phyloP scores from a whole-genome alignment of 1,140 invertebrate genomes.

The Metaphire vulgaris region DNA sequence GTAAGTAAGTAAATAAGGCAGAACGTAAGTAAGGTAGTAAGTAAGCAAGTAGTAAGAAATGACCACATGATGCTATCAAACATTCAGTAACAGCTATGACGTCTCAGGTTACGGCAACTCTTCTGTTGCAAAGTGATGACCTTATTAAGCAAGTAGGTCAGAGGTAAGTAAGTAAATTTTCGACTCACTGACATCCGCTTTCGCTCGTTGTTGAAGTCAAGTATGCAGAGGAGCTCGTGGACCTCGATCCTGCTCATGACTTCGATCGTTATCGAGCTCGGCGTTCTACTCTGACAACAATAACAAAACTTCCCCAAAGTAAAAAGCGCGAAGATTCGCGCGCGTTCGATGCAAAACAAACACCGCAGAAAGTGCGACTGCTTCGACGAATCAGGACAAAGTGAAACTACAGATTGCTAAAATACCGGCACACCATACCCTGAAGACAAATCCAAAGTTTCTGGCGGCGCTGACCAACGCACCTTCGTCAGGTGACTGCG shows the following conservation, averaged over 20 bases:
- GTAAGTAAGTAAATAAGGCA: too few relatives aligned
- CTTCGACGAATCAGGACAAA: too few relatives aligned
- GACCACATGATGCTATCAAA: too few relatives aligned
- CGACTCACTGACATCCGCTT: slow-evolving; percentile 7
- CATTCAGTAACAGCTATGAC: not conserved
- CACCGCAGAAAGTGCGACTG: too few relatives aligned
- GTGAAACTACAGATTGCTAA: too few relatives aligned
- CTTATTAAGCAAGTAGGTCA: not conserved
- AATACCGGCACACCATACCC: too few relatives aligned
- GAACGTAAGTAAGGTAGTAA: too few relatives aligned
- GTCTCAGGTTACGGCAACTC: not conserved
- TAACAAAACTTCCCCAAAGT: too few relatives aligned
- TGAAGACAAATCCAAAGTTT: slow-evolving; percentile 20
- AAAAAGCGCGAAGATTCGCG: too few relatives aligned
- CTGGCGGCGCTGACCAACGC: slow-evolving; percentile 14
- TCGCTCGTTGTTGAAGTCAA: slow-evolving; percentile 20
- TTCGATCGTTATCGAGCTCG: slow-evolving; percentile 10
- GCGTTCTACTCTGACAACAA: slow-evolving; percentile 6
- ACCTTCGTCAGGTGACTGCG: slow-evolving; percentile 17
- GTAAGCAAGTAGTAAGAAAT: too few relatives aligned
- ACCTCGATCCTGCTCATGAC: not conserved
- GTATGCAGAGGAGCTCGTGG: slow-evolving; percentile 10
- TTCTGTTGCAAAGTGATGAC: not conserved
- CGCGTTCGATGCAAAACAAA: too few relatives aligned
- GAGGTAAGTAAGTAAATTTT: too few relatives aligned